Evolutionary conservation across 2,797 vertebrate genomes (phyloP), one percentile per base, ranked within the genome.

Genomic region (Enteromius paludinosus): DNA sequence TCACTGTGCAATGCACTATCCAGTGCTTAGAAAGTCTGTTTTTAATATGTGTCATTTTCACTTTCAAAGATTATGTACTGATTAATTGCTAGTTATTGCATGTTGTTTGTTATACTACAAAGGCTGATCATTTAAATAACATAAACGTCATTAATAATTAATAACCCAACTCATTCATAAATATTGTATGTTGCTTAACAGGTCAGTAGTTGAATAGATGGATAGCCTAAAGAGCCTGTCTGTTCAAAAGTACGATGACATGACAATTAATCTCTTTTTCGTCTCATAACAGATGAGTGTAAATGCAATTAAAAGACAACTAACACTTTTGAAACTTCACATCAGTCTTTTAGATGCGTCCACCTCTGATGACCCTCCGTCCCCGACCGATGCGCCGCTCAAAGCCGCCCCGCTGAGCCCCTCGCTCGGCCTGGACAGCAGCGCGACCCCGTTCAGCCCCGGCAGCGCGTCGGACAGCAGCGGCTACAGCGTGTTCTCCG

Each of bases 391-490:
- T 1, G 86, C 88, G 17, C 88, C 87, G 73, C 81, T 93, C 23
- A 90, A 90, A 73, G 87, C 89, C 28, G 90, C 91, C 70, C 88
- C 89, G 1, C 84, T 87, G 18, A 93, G 90, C 41, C 90, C 92
- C 0, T 4, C 84, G 17, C 87, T 91, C 70, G 70, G 84, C 8
- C 75, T 88, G 88, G 92, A 91, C 59, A 38, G 72, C 72, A 69
- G 86, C 9, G 38, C 79, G 0, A 84, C 89, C 0, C 72, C 91
- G 18, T 89, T 91, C 69, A 93, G 92, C 85, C 90, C 91, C 2
- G 86, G 88, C 43, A 87, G 86, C 4, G 82, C 89, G 28, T 91
- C 93, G 7, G 91, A 93, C 71, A 93, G 87, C 83, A 92, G 93
- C 74, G 88, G 89, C 3, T 93, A 86, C 87, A 87, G 92, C 74